These are phyloP conservation scores for Synergus umbraculus DNA, from an alignment of 2,888 invertebrate genomes.

Conservation along the genomic window DNA sequence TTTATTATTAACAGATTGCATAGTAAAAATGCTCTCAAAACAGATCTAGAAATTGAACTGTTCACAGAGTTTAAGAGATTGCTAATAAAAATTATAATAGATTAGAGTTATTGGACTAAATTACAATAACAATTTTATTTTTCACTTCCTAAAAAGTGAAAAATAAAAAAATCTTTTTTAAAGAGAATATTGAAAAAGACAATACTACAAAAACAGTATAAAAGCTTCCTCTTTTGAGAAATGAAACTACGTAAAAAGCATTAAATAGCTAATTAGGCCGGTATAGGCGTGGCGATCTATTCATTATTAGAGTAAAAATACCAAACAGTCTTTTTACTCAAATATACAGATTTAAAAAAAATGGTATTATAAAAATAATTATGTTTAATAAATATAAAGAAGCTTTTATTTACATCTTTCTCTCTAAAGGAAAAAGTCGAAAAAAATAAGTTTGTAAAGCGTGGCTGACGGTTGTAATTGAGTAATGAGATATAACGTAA, in stretches of 20 bases:
- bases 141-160: neutral
- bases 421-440: neutral
- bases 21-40: no score
- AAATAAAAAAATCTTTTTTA: neutral
- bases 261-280: constrained; percentile 20
- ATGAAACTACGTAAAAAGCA: constrained; percentile 15
- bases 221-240: neutral
- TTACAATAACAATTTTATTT: neutral
- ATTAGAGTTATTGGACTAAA: neutral
- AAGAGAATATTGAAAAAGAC: neutral
- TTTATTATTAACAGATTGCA: neutral
- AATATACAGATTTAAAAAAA: neutral
- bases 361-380: neutral
- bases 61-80: no score
- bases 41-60: no score
- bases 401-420: constrained; percentile 19
- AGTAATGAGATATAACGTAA: neutral
- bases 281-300: constrained; percentile 27
- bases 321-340: neutral
- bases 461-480: constrained; percentile 33
- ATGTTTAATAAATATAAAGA: neutral
- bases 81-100: no score
- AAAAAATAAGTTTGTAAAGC: constrained; percentile 7
- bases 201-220: neutral
- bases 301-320: neutral